A percentile compares a stretch with the other conserved stretches of the same genome.
phyloP scores from a whole-genome alignment of 2,888 invertebrate genomes.

The Macrophya annulata region DNA sequence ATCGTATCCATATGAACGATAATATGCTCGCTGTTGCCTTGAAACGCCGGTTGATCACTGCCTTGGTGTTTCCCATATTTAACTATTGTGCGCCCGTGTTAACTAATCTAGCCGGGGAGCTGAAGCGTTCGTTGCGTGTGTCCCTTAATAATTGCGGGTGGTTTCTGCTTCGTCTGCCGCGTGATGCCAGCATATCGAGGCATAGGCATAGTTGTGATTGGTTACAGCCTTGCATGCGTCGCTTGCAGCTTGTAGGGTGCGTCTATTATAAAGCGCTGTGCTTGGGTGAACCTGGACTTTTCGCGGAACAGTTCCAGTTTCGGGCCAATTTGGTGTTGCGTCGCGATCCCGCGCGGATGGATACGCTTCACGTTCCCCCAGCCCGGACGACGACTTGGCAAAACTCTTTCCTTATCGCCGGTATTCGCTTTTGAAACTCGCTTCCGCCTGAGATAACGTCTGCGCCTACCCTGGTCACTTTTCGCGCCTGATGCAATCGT shows the following conservation, averaged over 20 bases:
- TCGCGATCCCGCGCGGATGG: background rate
- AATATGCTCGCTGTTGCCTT: background rate
- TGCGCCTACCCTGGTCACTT: background rate
- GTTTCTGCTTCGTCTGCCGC: background rate
- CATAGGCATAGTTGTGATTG: background rate
- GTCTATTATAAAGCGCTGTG: background rate
- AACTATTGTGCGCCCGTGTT: background rate
- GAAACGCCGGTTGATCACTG: background rate
- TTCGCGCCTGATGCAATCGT: background rate
- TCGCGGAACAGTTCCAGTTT: background rate
- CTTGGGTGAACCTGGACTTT: background rate
- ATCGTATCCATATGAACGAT: background rate
- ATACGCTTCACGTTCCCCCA: background rate
- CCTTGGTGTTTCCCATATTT: background rate
- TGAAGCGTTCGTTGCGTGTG: background rate
- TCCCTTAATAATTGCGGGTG: background rate
- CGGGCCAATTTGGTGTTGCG: background rate
- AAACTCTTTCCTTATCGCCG: background rate
- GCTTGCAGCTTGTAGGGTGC: background rate
- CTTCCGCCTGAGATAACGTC: background rate
- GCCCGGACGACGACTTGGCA: background rate
- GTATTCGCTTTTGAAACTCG: background rate
- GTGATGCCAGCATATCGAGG: background rate
- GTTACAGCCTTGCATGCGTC: background rate
- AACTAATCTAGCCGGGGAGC: background rate